phyloP scores from a whole-genome alignment of 53 echinoderm and acorn worm species.

The Paracentrotus lividus region DNA sequence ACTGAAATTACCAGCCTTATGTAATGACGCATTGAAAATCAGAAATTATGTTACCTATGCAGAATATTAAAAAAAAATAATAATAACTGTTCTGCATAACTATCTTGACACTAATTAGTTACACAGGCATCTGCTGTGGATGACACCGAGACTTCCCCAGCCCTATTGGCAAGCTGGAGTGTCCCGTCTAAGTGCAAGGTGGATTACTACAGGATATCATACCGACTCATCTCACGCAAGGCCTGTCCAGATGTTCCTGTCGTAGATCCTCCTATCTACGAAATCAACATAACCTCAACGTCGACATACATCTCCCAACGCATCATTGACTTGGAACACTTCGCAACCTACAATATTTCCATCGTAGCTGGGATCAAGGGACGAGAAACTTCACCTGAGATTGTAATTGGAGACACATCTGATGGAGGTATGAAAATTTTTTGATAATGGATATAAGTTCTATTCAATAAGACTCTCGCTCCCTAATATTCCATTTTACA shows the following conservation, averaged over 20 bases:
- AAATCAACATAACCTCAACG: neutral
- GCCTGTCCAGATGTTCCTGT: slow-evolving; percentile 18
- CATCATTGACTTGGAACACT: neutral
- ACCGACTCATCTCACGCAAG: neutral
- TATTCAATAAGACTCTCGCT: too few species aligned
- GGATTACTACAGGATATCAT: slow-evolving; percentile 4
- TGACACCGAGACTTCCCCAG: neutral
- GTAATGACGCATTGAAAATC: too few species aligned
- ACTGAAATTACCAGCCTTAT: too few species aligned
- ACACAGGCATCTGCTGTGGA: neutral
- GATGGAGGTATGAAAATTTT: neutral
- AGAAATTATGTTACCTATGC: too few species aligned
- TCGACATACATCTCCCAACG: neutral
- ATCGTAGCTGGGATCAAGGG: neutral
- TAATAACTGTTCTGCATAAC: too few species aligned
- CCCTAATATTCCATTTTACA: too few species aligned
- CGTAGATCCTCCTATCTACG: neutral
- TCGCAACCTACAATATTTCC: neutral
- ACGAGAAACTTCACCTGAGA: neutral
- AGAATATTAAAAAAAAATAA: too few species aligned
- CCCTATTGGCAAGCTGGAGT: neutral
- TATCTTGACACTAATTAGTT: too few species aligned
- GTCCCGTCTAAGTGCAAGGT: neutral
- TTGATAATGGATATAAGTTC: too few species aligned
- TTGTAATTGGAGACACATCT: neutral